These are phyloP conservation scores for Fistularia commersonii DNA, from an alignment of 2,797 vertebrate species.

Conservation along the genomic window DNA sequence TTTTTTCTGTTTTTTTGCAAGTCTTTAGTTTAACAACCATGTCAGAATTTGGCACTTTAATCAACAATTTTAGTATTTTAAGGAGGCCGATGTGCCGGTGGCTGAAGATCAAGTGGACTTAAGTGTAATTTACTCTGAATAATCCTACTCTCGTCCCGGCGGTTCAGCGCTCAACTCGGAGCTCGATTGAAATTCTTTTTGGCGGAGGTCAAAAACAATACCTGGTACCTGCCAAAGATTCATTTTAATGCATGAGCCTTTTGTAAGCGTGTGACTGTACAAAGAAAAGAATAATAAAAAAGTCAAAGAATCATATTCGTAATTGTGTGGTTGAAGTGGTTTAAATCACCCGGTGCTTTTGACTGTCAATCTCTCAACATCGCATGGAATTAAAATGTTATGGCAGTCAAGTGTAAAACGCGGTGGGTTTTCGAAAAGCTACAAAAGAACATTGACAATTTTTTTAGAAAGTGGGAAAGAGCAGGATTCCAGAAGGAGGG, in stretches of 20 bases:
- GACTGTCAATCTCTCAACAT: too few relatives aligned
- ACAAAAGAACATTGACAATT: too few relatives aligned
- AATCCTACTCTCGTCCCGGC: constrained; percentile 6
- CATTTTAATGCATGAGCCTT: not conserved
- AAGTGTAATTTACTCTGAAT: constrained; percentile 5
- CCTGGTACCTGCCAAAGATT: not conserved
- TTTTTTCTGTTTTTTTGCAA: too few relatives aligned
- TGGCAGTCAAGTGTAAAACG: too few relatives aligned
- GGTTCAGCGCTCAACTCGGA: constrained; percentile 1
- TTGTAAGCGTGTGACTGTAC: too few relatives aligned
- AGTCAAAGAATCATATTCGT: too few relatives aligned
- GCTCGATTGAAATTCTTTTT: constrained; percentile 1
- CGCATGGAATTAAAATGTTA: too few relatives aligned
- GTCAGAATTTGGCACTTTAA: not conserved
- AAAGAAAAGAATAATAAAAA: too few relatives aligned
- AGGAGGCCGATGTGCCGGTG: not conserved
- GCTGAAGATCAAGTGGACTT: constrained; percentile 1
- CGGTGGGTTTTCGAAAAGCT: too few relatives aligned
- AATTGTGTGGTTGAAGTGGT: too few relatives aligned
- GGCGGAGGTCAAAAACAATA: not conserved
- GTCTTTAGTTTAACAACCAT: not conserved
- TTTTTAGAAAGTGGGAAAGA: constrained; percentile 29
- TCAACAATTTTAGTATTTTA: not conserved
- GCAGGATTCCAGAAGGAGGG: constrained; percentile 22
- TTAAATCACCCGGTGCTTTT: too few relatives aligned